Evolutionary conservation across 1,140 invertebrate genomes (phyloP).

Genomic region (Littorina saxatilis): DNA sequence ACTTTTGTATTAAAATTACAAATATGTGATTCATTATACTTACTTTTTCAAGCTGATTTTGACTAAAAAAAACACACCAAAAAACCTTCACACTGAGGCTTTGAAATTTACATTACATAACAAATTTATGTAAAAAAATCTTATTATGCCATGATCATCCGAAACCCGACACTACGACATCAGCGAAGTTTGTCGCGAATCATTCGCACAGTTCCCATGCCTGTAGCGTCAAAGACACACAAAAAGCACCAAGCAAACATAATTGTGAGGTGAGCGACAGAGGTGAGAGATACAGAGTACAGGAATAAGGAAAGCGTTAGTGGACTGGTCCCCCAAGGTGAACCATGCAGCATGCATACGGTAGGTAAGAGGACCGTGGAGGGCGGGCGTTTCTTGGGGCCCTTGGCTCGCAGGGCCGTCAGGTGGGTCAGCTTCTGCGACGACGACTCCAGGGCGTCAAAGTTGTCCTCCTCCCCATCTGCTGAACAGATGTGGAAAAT

Average conservation of each 20-base stretch:
- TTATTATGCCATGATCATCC: too few relatives aligned
- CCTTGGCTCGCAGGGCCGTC: slow-evolving; percentile 81
- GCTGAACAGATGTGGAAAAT: background rate
- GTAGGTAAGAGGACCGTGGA: slow-evolving; percentile 75
- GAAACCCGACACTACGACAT: too few relatives aligned
- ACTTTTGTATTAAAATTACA: too few relatives aligned
- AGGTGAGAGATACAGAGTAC: background rate
- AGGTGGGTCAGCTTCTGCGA: slow-evolving; percentile 80
- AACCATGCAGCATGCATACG: slow-evolving; percentile 52
- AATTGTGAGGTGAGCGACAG: background rate
- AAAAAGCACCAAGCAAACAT: background rate
- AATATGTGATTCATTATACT: too few relatives aligned
- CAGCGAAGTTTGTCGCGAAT: too few relatives aligned
- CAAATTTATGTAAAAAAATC: too few relatives aligned
- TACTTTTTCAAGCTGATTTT: too few relatives aligned
- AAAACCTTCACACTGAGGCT: too few relatives aligned
- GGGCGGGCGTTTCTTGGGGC: slow-evolving; percentile 81
- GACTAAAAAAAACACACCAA: too few relatives aligned
- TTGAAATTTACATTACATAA: too few relatives aligned
- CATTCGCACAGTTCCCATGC: too few relatives aligned
- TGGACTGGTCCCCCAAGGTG: background rate
- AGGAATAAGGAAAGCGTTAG: background rate
- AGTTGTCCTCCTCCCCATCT: slow-evolving; percentile 45
- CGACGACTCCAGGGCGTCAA: slow-evolving; percentile 80
- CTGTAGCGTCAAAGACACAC: too few relatives aligned